These are phyloP conservation scores for Cryptosula pallasiana DNA, from an alignment of 2,888 invertebrate genomes.

Conservation along the genomic window DNA sequence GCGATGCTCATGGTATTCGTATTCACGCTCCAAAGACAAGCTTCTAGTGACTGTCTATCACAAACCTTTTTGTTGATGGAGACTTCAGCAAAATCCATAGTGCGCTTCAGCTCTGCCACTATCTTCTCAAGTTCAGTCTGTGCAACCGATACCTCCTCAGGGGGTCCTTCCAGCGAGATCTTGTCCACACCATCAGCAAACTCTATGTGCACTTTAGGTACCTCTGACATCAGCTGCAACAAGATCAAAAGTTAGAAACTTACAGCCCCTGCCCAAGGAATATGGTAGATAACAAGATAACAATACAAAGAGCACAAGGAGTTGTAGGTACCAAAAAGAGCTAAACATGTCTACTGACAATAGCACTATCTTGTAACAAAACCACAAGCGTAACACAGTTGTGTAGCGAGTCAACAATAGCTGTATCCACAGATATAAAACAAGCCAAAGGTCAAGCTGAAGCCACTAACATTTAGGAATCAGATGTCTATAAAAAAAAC, in stretches of 20 bases:
- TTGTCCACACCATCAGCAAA: conserved; percentile 84
- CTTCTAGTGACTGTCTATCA: too few relatives aligned
- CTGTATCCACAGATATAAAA: too few relatives aligned
- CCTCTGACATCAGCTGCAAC: conserved; percentile 22
- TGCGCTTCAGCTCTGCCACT: conserved; percentile 70
- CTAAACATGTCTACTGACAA: too few relatives aligned
- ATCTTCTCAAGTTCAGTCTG: conserved; percentile 72
- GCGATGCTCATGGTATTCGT: too few relatives aligned
- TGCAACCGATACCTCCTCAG: conserved; percentile 81
- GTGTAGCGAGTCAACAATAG: background rate
- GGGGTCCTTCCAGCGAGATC: conserved; percentile 91
- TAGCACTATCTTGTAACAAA: too few relatives aligned
- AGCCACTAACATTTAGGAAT: too few relatives aligned
- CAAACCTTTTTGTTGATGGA: conserved; percentile 29
- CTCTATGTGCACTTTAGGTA: conserved; percentile 76
- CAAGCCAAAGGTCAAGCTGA: too few relatives aligned
- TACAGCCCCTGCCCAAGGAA: background rate
- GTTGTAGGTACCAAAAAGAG: too few relatives aligned
- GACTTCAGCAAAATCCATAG: conserved; percentile 64
- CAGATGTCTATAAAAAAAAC: too few relatives aligned
- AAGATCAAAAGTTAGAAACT: too few relatives aligned
- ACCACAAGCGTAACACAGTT: background rate
- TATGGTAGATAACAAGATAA: background rate
- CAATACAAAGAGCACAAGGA: background rate
- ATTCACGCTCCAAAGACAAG: too few relatives aligned